Conservation (phyloP, 2,797 vertebrate genomes). For the Oreortyx pictus region DNA sequence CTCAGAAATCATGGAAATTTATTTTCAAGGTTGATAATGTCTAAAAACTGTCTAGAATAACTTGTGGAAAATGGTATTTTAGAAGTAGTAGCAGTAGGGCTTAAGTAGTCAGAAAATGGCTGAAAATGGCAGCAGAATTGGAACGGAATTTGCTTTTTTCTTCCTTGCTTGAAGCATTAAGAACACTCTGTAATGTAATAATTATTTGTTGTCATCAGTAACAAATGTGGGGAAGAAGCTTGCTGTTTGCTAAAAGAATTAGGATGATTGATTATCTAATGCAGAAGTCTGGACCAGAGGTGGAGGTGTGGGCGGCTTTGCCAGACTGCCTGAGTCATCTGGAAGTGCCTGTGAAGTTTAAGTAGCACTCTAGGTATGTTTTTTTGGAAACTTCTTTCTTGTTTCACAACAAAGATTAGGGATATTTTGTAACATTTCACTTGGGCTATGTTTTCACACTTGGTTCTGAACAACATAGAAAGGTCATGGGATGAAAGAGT, state of each 20-base stretch:
- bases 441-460: background rate
- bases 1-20: background rate
- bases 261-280: background rate
- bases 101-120: background rate
- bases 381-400: background rate
- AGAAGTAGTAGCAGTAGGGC: background rate
- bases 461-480: background rate
- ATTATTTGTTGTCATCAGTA: constrained; percentile 14
- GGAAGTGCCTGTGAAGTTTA: background rate
- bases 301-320: background rate
- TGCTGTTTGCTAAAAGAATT: background rate
- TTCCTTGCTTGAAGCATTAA: background rate
- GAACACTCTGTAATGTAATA: background rate
- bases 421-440: background rate
- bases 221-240: background rate
- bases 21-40: background rate
- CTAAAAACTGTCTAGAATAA: background rate
- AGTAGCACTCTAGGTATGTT: background rate
- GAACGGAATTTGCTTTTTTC: constrained; percentile 36
- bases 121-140: constrained; percentile 16
- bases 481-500: fast-evolving
- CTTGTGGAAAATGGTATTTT: background rate
- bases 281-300: background rate
- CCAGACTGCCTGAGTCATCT: background rate
- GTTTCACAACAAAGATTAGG: background rate